These are phyloP conservation scores for Poeciliopsis turrubarensis DNA, from an alignment of 2,113 vertebrate genomes.

Conservation along the genomic window DNA sequence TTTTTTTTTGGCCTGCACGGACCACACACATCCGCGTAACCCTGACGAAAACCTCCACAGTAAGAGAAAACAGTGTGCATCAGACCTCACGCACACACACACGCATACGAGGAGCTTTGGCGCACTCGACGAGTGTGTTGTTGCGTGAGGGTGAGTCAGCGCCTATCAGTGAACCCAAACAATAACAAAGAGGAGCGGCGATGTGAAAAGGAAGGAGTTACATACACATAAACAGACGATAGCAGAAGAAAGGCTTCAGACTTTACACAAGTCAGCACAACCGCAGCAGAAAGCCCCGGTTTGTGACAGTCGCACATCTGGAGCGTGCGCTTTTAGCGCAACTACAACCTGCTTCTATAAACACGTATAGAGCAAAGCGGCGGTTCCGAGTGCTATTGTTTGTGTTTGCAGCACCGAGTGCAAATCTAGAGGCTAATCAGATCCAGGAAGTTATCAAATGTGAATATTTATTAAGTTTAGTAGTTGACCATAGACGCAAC, in stretches of 20 bases:
- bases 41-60: not conserved
- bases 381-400: not conserved
- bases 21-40: conserved; percentile 31
- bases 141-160: conserved; percentile 56
- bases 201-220: conserved; percentile 51
- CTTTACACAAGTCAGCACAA: conserved; percentile 1
- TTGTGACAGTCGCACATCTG: not conserved
- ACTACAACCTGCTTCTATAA: not conserved
- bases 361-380: not conserved
- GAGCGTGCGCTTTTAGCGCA: not conserved
- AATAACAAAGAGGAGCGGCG: conserved; percentile 55
- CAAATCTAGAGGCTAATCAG: not conserved
- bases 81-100: conserved; percentile 52
- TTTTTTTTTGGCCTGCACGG: not conserved
- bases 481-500: not conserved
- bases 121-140: conserved; percentile 13
- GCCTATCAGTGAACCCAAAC: conserved; percentile 58
- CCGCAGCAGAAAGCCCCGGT: not conserved
- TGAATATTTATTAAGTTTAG: not conserved
- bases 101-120: not conserved
- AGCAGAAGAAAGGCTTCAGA: not conserved
- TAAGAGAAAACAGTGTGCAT: conserved; percentile 20
- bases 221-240: conserved; percentile 18
- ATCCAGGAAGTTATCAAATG: not conserved
- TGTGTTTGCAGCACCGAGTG: not conserved